Percentiles rank a stretch among this genome's conserved stretches.
These are phyloP conservation scores for Pseudomugil gertrudae DNA, from an alignment of 2,797 vertebrate species.

Conservation along the genomic window DNA sequence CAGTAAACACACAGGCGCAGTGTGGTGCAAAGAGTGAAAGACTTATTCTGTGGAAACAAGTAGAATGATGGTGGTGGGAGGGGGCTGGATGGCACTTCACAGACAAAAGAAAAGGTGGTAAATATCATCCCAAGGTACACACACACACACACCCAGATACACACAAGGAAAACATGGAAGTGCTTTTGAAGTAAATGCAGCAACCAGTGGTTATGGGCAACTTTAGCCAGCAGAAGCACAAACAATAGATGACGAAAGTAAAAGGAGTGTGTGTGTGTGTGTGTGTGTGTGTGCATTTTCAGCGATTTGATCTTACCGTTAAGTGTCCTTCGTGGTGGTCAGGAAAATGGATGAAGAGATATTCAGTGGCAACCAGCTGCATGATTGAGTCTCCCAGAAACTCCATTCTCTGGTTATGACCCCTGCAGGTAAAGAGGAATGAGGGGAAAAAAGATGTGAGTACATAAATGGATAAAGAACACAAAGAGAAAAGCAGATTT, in stretches of 20 bases:
- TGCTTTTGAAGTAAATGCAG: constrained; percentile 9
- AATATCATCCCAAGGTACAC: background rate
- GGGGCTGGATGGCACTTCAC: constrained; percentile 33
- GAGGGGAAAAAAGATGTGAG: background rate
- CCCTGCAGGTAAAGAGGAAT: constrained; percentile 76
- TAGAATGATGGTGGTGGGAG: background rate
- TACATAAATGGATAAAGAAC: background rate
- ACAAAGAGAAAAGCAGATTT: background rate
- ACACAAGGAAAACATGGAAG: constrained; percentile 5
- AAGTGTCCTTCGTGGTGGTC: constrained; percentile 98
- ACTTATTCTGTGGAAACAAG: constrained; percentile 37
- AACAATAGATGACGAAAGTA: background rate
- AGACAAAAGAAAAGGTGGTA: constrained; percentile 9
- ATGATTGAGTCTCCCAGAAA: constrained; percentile 99
- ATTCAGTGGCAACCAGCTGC: constrained; percentile 97
- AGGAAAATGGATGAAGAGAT: constrained; percentile 98
- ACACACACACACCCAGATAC: constrained; percentile 7
- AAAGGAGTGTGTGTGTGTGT: constrained; percentile 2
- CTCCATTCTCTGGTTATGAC: constrained; percentile 99
- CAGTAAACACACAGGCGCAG: constrained; percentile 44
- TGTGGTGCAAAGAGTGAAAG: constrained; percentile 23
- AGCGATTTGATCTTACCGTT: constrained; percentile 84
- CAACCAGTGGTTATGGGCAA: background rate
- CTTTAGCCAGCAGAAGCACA: background rate
- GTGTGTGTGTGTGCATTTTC: background rate